Conservation (phyloP, 2,888 invertebrate genomes). For the Troglohyphantes excavatus region DNA sequence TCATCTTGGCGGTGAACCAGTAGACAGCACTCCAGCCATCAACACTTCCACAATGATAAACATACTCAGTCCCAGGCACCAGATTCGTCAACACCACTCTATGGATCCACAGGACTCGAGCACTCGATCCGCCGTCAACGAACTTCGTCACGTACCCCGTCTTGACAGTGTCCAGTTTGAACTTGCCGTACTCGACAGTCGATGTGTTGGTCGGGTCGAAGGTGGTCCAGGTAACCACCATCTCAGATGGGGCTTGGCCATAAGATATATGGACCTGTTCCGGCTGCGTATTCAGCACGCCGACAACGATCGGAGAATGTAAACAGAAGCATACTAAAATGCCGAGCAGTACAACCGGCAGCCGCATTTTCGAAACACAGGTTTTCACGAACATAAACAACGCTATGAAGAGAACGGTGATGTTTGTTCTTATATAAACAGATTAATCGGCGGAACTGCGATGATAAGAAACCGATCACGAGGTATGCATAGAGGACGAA, state of each 20-base stretch:
- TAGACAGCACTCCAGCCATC: constrained; percentile 81
- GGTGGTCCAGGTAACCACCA: constrained; percentile 81
- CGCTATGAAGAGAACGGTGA: background rate
- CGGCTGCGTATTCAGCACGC: constrained; percentile 58
- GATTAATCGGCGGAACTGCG: background rate
- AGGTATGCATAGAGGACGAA: constrained; percentile 36
- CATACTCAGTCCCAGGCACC: constrained; percentile 71
- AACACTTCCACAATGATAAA: constrained; percentile 81
- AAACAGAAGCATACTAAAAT: constrained; percentile 3
- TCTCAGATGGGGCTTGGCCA: constrained; percentile 79
- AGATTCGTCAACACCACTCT: constrained; percentile 85
- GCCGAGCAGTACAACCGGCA: background rate
- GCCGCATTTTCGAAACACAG: constrained; percentile 3
- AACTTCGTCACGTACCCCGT: constrained; percentile 83
- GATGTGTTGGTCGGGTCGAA: constrained; percentile 79
- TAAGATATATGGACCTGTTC: constrained; percentile 66
- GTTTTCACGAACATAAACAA: background rate
- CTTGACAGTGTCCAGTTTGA: constrained; percentile 40
- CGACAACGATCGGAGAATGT: background rate
- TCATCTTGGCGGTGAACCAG: constrained; percentile 81
- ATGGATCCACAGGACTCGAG: constrained; percentile 89
- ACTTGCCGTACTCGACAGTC: constrained; percentile 80
- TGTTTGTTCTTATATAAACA: background rate
- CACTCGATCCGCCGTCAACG: constrained; percentile 88
- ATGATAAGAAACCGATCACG: constrained; percentile 40